phyloP scores from a whole-genome alignment of 1,140 invertebrate genomes.

The Lepidurus apus region DNA sequence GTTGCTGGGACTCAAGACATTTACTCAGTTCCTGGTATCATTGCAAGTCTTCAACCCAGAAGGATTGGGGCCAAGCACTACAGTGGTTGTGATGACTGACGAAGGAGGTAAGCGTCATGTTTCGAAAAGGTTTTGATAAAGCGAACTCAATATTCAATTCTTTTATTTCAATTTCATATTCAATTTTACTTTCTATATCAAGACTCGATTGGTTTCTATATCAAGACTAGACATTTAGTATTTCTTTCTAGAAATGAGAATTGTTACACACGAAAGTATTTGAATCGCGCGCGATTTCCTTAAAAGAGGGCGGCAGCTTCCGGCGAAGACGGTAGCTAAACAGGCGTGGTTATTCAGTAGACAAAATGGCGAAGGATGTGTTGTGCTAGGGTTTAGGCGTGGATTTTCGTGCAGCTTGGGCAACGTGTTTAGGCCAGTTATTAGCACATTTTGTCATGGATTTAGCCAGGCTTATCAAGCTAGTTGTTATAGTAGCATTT shows the following conservation, averaged over 20 bases:
- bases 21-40: constrained; percentile 68
- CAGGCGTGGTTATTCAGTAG: neutral
- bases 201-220: too few relatives aligned
- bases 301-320: neutral
- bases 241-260: too few relatives aligned
- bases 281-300: neutral
- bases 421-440: neutral
- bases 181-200: too few relatives aligned
- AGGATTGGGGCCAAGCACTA: constrained; percentile 62
- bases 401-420: neutral
- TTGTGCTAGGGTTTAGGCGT: neutral
- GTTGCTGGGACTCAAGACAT: constrained; percentile 62
- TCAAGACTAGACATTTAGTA: too few relatives aligned
- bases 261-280: too few relatives aligned
- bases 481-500: neutral
- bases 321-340: neutral
- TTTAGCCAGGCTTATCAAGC: neutral
- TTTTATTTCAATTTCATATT: too few relatives aligned
- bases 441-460: constrained; percentile 5
- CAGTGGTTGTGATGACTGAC: constrained; percentile 68
- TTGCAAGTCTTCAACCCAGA: constrained; percentile 71
- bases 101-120: constrained; percentile 60
- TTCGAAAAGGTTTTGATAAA: neutral
- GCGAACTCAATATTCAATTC: too few relatives aligned
- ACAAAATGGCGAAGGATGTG: constrained; percentile 19